Evolutionary conservation across 1,140 invertebrate genomes (phyloP).

Genomic region (Oncopodura yosiiana): DNA sequence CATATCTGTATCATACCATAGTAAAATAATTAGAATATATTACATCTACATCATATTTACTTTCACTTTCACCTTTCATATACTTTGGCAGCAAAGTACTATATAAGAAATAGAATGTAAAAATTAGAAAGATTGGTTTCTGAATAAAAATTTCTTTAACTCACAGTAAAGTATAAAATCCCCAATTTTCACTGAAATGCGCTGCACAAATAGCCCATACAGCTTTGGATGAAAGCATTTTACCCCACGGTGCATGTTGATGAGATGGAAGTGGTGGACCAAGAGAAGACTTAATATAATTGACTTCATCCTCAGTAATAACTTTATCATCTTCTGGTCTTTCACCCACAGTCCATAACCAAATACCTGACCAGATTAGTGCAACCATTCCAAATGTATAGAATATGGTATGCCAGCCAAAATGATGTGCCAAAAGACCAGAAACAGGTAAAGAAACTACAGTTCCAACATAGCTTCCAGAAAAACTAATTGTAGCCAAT

Average conservation of each 20-base stretch:
- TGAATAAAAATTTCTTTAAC: neutral
- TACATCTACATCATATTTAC: neutral
- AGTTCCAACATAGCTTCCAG: slow-evolving; percentile 70
- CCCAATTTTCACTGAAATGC: slow-evolving; percentile 93
- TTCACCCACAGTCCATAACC: slow-evolving; percentile 59
- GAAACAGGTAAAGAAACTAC: slow-evolving; percentile 67
- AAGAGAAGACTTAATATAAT: slow-evolving; percentile 56
- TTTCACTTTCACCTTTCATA: slow-evolving; percentile 67
- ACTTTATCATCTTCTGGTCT: slow-evolving; percentile 62
- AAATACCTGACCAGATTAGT: slow-evolving; percentile 58
- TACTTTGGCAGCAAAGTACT: slow-evolving; percentile 83
- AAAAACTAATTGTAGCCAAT: slow-evolving; percentile 65
- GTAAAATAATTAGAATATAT: neutral
- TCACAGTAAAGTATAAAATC: slow-evolving; percentile 40
- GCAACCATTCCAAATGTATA: slow-evolving; percentile 63
- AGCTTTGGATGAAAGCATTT: slow-evolving; percentile 66
- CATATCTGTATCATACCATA: slow-evolving; percentile 15
- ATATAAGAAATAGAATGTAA: slow-evolving; percentile 52
- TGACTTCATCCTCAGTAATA: slow-evolving; percentile 62
- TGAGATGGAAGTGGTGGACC: slow-evolving; percentile 28
- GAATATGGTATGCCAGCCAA: slow-evolving; percentile 79
- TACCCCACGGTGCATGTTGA: slow-evolving; percentile 59
- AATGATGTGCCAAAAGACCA: slow-evolving; percentile 56
- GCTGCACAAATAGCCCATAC: slow-evolving; percentile 84
- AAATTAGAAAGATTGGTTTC: neutral